Percentiles rank a stretch among this genome's conserved stretches.
These are phyloP conservation scores for Trachythela sp. DNA, from an alignment of 64 coral and sea anemone species.

Conservation along the genomic window DNA sequence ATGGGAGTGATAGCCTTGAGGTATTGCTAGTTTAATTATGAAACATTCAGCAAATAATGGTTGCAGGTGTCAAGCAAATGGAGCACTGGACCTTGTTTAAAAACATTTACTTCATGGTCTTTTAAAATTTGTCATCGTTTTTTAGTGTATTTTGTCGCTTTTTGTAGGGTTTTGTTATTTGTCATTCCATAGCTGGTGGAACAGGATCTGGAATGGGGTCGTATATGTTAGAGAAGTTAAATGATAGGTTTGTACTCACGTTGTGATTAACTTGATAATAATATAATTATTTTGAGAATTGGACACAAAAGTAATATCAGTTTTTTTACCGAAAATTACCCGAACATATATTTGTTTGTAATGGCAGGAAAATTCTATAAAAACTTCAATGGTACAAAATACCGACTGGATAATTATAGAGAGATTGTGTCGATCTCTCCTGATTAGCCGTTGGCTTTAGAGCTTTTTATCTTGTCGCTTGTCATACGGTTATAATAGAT, in stretches of 20 bases:
- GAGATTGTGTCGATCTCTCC: too few species aligned
- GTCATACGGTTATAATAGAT: too few species aligned
- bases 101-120: neutral
- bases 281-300: too few species aligned
- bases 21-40: constrained; percentile 14
- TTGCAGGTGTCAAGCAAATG: neutral
- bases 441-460: too few species aligned
- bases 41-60: neutral
- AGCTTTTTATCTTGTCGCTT: too few species aligned
- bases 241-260: constrained; percentile 62
- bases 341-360: too few species aligned
- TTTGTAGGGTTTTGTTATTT: constrained; percentile 91
- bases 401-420: neutral
- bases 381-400: too few species aligned
- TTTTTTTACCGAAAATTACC: too few species aligned
- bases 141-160: neutral
- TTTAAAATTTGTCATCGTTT: neutral
- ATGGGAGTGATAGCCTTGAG: constrained; percentile 98
- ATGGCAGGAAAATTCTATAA: too few species aligned
- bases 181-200: constrained; percentile 96
- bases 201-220: constrained; percentile 99
- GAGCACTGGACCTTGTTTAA: neutral
- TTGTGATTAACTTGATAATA: neutral
- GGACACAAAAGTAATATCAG: too few species aligned
- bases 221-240: constrained; percentile 96